Evolutionary conservation across 2,797 vertebrate species (phyloP).

Genomic region (Coendou prehensilis): DNA sequence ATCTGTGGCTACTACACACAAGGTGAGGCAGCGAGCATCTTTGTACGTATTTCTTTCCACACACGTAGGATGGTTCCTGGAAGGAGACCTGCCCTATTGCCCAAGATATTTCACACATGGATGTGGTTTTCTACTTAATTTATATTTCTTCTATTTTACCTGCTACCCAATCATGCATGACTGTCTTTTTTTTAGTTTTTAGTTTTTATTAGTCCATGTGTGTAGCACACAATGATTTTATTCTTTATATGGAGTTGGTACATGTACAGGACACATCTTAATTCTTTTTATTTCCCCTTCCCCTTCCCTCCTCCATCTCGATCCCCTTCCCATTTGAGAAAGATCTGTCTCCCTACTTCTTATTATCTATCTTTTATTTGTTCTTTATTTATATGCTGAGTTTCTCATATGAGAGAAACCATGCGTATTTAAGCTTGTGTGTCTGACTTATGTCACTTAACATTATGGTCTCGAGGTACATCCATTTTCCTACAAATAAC

Average conservation of each 20-base stretch:
- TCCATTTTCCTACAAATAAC: neutral
- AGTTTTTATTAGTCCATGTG: neutral
- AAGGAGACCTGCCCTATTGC: neutral
- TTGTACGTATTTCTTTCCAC: neutral
- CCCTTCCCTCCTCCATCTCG: neutral
- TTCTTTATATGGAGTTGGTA: neutral
- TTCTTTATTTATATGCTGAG: neutral
- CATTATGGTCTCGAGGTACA: neutral
- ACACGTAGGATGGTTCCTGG: too few species aligned
- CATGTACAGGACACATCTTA: neutral
- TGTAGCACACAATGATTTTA: neutral
- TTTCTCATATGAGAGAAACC: neutral
- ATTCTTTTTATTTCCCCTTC: neutral
- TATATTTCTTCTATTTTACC: neutral
- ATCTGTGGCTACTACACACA: neutral
- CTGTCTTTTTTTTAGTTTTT: neutral
- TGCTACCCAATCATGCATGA: neutral
- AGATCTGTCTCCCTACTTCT: too few species aligned
- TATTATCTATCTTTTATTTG: neutral
- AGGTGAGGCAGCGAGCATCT: neutral
- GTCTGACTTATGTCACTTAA: neutral
- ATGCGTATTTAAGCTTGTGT: neutral
- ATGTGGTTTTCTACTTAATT: neutral
- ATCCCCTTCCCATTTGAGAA: neutral
- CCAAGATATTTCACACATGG: too few species aligned